These are phyloP conservation scores for Nomada hirtipes DNA, from an alignment of 2,888 invertebrate genomes.

Conservation along the genomic window DNA sequence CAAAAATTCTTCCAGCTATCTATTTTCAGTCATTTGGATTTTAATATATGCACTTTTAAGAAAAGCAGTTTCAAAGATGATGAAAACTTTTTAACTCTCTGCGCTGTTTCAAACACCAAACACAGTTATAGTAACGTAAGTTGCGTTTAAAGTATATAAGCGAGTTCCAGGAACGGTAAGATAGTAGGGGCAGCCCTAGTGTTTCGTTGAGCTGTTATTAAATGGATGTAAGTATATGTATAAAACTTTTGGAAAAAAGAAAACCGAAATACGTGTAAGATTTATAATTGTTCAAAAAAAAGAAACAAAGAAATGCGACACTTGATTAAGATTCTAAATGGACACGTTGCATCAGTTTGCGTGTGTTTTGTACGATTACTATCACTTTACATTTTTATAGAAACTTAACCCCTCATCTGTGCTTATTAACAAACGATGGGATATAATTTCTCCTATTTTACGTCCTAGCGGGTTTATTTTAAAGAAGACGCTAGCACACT, in stretches of 20 bases:
- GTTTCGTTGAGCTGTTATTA: slow-evolving; percentile 42
- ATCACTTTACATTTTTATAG: slow-evolving; percentile 42
- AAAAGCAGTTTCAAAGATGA: not conserved
- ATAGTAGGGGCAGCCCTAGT: slow-evolving; percentile 8
- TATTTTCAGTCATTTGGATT: slow-evolving; percentile 18
- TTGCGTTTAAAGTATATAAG: slow-evolving; percentile 51
- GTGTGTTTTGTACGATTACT: slow-evolving; percentile 42
- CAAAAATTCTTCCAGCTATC: slow-evolving; percentile 7
- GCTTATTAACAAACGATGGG: slow-evolving; percentile 61
- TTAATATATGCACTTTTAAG: slow-evolving; percentile 23
- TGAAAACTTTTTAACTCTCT: not conserved
- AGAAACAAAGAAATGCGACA: slow-evolving; percentile 9
- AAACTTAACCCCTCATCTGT: slow-evolving; percentile 59
- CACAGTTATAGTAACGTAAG: slow-evolving; percentile 29
- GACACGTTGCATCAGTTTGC: slow-evolving; percentile 26
- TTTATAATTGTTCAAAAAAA: slow-evolving; percentile 44
- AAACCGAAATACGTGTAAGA: slow-evolving; percentile 30
- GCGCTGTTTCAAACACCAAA: too few species aligned
- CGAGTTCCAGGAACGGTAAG: slow-evolving; percentile 9
- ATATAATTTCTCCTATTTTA: slow-evolving; percentile 48
- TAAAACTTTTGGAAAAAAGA: slow-evolving; percentile 40
- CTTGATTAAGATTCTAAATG: slow-evolving; percentile 31
- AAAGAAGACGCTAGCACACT: slow-evolving; percentile 39
- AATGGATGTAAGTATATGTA: slow-evolving; percentile 57
- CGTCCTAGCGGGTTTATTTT: slow-evolving; percentile 43